A percentile compares a stretch with the other conserved stretches of the same genome.
Evolutionary conservation across 2,113 vertebrate species (phyloP).

Genomic region (Cavia aperea): DNA sequence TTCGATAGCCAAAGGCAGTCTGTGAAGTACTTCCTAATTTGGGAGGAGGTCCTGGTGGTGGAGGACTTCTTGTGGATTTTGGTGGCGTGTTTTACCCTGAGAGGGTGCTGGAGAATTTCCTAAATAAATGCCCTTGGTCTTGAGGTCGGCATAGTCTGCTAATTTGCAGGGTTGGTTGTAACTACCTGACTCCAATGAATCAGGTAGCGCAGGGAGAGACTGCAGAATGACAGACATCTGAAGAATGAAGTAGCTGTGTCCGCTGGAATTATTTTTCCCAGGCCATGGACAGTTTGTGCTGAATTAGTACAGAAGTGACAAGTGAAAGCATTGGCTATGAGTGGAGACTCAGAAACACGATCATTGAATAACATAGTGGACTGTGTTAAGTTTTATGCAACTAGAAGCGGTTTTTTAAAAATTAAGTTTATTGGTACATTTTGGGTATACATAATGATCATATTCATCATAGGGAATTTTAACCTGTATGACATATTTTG

Average conservation of each 20-base stretch:
- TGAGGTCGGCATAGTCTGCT: not conserved
- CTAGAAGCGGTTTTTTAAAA: not conserved
- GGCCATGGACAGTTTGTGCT: slow-evolving; percentile 60
- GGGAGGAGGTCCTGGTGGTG: not conserved
- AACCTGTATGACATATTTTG: not conserved
- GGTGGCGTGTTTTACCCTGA: slow-evolving; percentile 2
- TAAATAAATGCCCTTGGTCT: not conserved
- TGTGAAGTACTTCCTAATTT: not conserved
- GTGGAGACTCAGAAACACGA: slow-evolving; percentile 53
- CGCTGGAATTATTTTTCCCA: slow-evolving; percentile 58
- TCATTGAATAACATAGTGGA: not conserved
- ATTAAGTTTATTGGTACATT: not conserved
- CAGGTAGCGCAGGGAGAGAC: not conserved
- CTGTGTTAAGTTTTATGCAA: slow-evolving; percentile 20
- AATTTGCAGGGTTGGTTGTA: not conserved
- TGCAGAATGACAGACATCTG: slow-evolving; percentile 17
- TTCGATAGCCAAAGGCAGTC: not conserved
- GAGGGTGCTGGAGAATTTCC: not conserved
- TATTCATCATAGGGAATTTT: not conserved
- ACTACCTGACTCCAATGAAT: not conserved
- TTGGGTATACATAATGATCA: not conserved
- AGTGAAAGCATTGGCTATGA: slow-evolving; percentile 64
- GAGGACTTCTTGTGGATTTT: not conserved
- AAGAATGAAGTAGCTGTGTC: slow-evolving; percentile 35
- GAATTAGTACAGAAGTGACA: slow-evolving; percentile 66